phyloP scores from a whole-genome alignment of 2,113 vertebrate species.

The Zosterops hypoxanthus region DNA sequence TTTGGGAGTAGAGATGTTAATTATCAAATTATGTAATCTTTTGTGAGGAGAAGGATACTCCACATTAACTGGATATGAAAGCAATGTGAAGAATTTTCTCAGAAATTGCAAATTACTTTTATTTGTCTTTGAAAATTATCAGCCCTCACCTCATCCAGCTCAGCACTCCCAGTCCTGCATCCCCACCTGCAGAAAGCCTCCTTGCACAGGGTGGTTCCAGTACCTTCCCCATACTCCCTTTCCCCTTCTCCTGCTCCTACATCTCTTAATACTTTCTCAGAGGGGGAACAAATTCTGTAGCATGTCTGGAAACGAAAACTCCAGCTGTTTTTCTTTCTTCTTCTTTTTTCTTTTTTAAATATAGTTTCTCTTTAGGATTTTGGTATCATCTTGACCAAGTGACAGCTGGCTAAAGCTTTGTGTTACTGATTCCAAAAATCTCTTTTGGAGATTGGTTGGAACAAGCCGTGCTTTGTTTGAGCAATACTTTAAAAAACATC shows the following conservation, averaged over 20 bases:
- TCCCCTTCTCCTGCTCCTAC: neutral
- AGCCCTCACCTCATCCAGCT: neutral
- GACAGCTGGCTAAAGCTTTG: neutral
- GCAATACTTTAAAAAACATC: neutral
- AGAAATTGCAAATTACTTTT: neutral
- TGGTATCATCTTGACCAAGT: neutral
- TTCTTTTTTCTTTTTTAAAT: rapidly evolving
- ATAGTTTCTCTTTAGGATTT: neutral
- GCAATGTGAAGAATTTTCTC: neutral
- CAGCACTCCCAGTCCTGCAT: neutral
- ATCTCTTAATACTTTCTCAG: neutral
- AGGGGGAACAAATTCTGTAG: neutral
- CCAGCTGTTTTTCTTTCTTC: neutral
- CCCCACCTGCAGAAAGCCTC: neutral
- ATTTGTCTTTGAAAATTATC: neutral
- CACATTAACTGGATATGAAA: neutral
- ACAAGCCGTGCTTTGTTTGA: neutral
- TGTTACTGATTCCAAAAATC: neutral
- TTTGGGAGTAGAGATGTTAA: neutral
- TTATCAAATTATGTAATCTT: neutral
- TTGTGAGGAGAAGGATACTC: neutral
- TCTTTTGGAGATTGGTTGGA: neutral
- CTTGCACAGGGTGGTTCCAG: neutral
- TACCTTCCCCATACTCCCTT: neutral
- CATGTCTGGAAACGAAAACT: neutral